A percentile compares a stretch with the other conserved stretches of the same genome.
Conservation (phyloP, 2,797 vertebrate genomes). For the Xiphorhynchus erythropygius region DNA sequence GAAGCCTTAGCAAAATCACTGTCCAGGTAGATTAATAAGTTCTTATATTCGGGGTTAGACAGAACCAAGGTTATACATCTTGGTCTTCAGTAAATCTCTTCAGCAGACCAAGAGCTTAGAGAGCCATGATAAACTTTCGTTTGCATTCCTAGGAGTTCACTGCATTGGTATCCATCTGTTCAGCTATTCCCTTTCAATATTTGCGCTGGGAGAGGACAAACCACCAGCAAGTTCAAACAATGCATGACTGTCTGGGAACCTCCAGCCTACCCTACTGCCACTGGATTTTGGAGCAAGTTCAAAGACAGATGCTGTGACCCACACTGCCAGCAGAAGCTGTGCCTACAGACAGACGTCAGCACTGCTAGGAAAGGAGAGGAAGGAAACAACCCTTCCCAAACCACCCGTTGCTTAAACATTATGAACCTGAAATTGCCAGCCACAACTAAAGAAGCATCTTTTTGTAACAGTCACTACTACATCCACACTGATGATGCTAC, state of each 20-base stretch:
- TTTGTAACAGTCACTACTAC: neutral
- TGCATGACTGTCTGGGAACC: neutral
- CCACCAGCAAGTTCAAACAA: neutral
- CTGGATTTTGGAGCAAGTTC: neutral
- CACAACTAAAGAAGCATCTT: neutral
- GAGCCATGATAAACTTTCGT: neutral
- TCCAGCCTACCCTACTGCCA: neutral
- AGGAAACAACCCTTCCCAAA: neutral
- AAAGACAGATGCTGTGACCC: neutral
- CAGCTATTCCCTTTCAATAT: slow-evolving; percentile 10
- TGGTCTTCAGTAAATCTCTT: neutral
- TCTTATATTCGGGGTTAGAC: neutral
- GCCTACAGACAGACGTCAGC: neutral
- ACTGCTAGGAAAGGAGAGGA: neutral
- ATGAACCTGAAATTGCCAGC: neutral
- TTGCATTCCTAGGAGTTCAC: slow-evolving; percentile 24
- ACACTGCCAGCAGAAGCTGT: neutral
- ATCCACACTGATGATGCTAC: neutral
- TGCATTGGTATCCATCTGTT: neutral
- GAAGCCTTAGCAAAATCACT: neutral
- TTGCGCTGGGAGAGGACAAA: neutral
- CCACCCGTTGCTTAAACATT: fast-evolving
- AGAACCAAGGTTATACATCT: neutral
- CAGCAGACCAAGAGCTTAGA: neutral
- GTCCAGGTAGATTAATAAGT: neutral